Base-by-base conservation (phyloP, 2,888 invertebrate genomes). In the Cephus pygmeus region DNA sequence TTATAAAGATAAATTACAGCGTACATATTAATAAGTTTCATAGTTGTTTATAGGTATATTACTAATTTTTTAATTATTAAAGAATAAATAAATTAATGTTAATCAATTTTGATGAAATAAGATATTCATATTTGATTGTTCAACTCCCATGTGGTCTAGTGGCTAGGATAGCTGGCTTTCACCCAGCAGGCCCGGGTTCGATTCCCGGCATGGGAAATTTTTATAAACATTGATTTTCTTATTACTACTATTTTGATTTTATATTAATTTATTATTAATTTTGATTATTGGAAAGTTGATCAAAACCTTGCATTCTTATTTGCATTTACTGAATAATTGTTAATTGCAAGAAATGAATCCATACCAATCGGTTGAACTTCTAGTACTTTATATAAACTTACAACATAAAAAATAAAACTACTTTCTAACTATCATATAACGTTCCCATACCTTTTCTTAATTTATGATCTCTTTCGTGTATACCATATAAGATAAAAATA, bases 141-240 rank as follows among this genome's bases (percentile, higher is more conserved):
- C 15, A 23, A 73, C 4, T 82, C 82, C 82, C 82, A 82, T 84
- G 82, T 84, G 82, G 84, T 84, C 84, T 84, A 84, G 83, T 84
- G 84, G 84, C 81, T 84, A 84, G 84, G 84, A 84, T 83, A 84
- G 83, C 83, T 83, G 84, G 84, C 82, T 84, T 83, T 84, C 83
- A 83, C 84, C 84, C 84, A 82, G 83, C 83, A 82, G 83, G 82
- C 84, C 84, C 83, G 84, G 84, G 84, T 84, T 84, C 84, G 83
- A 84, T 83, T 83, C 84, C 84, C 84, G 83, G 84, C 82, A 84
- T 83, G 81, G 84, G 84, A 82, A 78, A 34, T 33, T 80, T 81
- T 79, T 33, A 9, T 23, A 56, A 23, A 56, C 23, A 9, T 23
- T 23, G 2, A 9, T 23, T 56, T 9, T 23, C 3, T 12, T 12